Evolutionary conservation across 2,797 vertebrate species (phyloP).

Genomic region (Oreochromis mossambicus): DNA sequence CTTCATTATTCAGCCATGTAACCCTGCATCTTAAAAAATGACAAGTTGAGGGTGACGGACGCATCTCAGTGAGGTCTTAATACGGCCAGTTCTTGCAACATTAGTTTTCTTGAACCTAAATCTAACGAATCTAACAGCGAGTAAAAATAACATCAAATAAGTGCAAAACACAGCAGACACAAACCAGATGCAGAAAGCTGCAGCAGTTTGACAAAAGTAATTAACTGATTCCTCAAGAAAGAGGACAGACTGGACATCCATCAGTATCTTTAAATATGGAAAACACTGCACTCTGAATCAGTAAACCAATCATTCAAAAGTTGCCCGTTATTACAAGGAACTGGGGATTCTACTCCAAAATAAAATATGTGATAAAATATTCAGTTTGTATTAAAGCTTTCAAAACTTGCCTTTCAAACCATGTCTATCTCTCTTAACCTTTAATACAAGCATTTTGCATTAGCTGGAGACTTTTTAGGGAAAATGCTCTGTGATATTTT

Average conservation of each 20-base stretch:
- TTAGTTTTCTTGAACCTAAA: background rate
- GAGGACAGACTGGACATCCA: background rate
- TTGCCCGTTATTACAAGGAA: background rate
- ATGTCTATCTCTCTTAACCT: background rate
- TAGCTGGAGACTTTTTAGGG: background rate
- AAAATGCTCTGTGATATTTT: background rate
- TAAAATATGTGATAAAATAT: background rate
- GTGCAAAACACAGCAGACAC: background rate
- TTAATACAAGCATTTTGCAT: background rate
- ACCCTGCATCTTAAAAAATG: background rate
- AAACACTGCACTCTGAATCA: background rate
- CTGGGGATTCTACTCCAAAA: background rate
- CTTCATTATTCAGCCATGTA: background rate
- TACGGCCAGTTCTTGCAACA: background rate
- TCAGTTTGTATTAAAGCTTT: background rate
- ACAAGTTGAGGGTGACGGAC: background rate
- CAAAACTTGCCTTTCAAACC: background rate
- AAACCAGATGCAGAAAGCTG: background rate
- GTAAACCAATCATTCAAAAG: background rate
- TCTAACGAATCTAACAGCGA: background rate
- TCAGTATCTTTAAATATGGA: background rate
- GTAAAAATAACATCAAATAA: background rate
- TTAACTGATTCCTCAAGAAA: background rate
- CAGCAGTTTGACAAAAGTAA: background rate
- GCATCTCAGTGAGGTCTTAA: background rate